These are phyloP conservation scores for Pseudorasbora parva DNA, from an alignment of 2,113 vertebrate genomes.

Conservation along the genomic window DNA sequence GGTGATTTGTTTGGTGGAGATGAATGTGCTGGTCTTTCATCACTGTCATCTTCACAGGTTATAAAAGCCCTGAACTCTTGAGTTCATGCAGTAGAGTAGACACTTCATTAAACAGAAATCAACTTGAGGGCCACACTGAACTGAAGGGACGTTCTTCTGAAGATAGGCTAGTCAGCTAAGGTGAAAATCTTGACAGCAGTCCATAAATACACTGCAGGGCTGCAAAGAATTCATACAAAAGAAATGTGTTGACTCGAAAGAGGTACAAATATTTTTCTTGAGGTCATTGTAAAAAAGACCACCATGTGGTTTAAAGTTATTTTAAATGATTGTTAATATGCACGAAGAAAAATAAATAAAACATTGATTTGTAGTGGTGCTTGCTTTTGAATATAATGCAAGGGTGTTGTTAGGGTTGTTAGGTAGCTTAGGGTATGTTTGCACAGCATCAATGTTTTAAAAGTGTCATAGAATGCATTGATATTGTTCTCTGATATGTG, in stretches of 20 bases:
- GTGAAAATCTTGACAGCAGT: not conserved
- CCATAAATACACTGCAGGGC: not conserved
- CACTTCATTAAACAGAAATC: constrained; percentile 43
- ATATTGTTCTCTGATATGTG: too few relatives aligned
- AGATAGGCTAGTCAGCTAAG: not conserved
- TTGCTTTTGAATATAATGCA: too few relatives aligned
- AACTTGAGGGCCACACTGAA: constrained; percentile 23
- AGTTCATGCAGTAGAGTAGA: constrained; percentile 14
- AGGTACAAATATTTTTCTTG: not conserved
- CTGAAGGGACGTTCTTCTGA: constrained; percentile 4
- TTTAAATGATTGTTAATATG: not conserved
- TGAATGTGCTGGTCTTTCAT: constrained; percentile 29
- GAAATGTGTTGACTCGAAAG: not conserved
- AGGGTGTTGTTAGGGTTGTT: too few relatives aligned
- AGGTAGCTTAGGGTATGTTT: too few relatives aligned
- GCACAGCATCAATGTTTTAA: too few relatives aligned
- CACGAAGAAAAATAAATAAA: not conserved
- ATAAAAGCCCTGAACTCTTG: constrained; percentile 28
- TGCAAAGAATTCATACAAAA: not conserved
- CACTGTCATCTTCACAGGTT: constrained; percentile 43
- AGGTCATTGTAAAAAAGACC: not conserved
- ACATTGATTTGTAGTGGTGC: not conserved
- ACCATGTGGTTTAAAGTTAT: not conserved
- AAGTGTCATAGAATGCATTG: too few relatives aligned
- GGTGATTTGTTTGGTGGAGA: constrained; percentile 6